Conservation (phyloP, 2,888 invertebrate genomes). For the Steinernema hermaphroditum region DNA sequence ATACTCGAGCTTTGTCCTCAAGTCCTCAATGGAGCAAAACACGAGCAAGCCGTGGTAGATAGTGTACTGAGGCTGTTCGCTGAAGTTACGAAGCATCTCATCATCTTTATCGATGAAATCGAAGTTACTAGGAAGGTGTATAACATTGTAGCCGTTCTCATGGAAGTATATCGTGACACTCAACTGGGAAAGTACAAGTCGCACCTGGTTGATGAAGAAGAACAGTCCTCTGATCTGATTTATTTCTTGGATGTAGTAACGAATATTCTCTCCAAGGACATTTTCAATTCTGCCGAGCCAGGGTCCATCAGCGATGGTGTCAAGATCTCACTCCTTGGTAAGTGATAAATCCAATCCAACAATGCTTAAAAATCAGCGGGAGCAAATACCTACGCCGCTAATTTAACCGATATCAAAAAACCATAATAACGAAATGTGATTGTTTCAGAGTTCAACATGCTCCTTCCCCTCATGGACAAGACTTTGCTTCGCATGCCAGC, state of each 20-base stretch:
- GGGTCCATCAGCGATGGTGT: neutral
- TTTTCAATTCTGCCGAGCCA: conserved; percentile 51
- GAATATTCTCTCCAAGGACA: conserved; percentile 72
- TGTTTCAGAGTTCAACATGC: conserved; percentile 72
- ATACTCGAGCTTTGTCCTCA: conserved; percentile 47
- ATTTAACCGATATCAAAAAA: too few relatives aligned
- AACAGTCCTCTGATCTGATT: conserved; percentile 76
- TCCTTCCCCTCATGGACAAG: conserved; percentile 77
- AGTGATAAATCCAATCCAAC: neutral
- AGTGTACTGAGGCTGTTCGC: conserved; percentile 53
- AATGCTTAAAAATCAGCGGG: too few relatives aligned
- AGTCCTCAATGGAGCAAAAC: conserved; percentile 44
- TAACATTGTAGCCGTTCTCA: conserved; percentile 75
- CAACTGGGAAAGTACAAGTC: conserved; percentile 64
- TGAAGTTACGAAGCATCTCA: conserved; percentile 53
- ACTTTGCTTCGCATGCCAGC: conserved; percentile 73
- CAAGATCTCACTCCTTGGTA: neutral
- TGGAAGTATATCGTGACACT: conserved; percentile 74
- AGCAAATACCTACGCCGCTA: too few relatives aligned
- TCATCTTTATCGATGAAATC: conserved; percentile 49
- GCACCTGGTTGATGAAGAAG: neutral
- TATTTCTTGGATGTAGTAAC: conserved; percentile 79
- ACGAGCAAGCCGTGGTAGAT: conserved; percentile 50
- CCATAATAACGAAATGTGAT: too few relatives aligned
- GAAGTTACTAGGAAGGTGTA: conserved; percentile 73